Evolutionary conservation across 2,113 vertebrate species (phyloP).

Genomic region (Phalacrocorax carbo): DNA sequence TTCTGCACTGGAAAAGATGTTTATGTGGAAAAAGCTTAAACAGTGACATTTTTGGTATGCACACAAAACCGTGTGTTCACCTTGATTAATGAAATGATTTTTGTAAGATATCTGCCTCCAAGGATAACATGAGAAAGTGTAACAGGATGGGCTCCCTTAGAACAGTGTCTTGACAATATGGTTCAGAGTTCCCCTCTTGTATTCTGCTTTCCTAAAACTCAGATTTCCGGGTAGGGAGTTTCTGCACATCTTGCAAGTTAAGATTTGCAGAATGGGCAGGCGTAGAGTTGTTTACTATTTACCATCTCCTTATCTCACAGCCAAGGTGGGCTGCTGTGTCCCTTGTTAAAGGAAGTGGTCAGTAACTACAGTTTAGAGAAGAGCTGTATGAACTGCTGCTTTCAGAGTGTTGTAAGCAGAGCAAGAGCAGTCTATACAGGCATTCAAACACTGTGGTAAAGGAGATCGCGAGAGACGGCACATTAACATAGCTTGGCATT

Average conservation of each 20-base stretch:
- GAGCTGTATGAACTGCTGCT: not conserved
- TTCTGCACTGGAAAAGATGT: not conserved
- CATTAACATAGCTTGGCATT: not conserved
- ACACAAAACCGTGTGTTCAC: not conserved
- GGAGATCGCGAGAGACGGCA: not conserved
- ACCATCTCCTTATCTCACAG: not conserved
- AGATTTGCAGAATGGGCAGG: not conserved
- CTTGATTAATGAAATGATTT: not conserved
- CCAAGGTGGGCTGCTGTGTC: accelerated
- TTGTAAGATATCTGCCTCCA: not conserved
- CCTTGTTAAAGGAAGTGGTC: not conserved
- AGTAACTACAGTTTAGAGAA: not conserved
- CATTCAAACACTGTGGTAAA: not conserved
- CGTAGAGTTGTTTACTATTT: not conserved
- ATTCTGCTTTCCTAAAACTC: not conserved
- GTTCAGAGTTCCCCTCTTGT: not conserved
- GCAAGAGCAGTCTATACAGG: accelerated
- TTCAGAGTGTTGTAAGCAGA: not conserved
- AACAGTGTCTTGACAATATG: not conserved
- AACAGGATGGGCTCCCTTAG: not conserved
- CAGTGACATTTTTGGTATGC: not conserved
- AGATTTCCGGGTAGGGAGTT: not conserved
- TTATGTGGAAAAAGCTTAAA: not conserved
- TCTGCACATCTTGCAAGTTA: not conserved
- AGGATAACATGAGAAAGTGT: not conserved